A percentile compares a stretch with the other conserved stretches of the same genome.
Conservation (phyloP, 2,797 vertebrate species). For the Lutjanus campechanus region DNA sequence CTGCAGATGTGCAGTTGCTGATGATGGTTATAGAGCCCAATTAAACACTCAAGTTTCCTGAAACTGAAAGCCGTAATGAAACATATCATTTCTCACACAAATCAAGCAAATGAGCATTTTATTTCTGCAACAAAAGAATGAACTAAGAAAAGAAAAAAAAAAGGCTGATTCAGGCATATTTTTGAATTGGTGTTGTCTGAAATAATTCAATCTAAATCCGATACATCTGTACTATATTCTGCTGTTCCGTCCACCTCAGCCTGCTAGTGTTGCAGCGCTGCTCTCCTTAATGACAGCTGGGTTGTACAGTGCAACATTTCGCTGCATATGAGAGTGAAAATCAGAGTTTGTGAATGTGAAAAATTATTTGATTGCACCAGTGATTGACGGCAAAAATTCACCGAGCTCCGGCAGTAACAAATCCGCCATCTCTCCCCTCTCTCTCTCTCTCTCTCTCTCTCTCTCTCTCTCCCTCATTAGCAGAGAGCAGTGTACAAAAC, state of each 20-base stretch:
- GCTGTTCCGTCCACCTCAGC: slow-evolving; percentile 4
- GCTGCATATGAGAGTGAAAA: slow-evolving; percentile 7
- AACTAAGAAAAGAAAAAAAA: no score
- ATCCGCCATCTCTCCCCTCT: neutral
- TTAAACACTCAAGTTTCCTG: slow-evolving; percentile 13
- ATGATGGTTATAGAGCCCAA: slow-evolving; percentile 6
- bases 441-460: neutral
- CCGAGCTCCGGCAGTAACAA: neutral
- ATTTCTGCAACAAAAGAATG: neutral
- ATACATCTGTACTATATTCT: neutral
- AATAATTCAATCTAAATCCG: neutral
- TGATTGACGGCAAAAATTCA: neutral
- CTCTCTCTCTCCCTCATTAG: neutral
- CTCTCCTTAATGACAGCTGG: slow-evolving; percentile 7
- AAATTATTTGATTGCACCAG: neutral
- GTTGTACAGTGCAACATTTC: neutral
- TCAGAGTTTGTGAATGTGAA: neutral
- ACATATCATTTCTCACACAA: slow-evolving; percentile 26
- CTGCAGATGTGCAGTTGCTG: slow-evolving; percentile 8
- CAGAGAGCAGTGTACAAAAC: neutral
- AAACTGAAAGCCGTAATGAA: slow-evolving; percentile 19
- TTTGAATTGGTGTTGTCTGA: neutral
- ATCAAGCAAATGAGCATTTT: slow-evolving; percentile 22
- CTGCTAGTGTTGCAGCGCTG: neutral
- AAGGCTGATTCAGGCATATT: neutral